phyloP scores from a whole-genome alignment of 1,140 invertebrate genomes.

The Mizuhopecten yessoensis region DNA sequence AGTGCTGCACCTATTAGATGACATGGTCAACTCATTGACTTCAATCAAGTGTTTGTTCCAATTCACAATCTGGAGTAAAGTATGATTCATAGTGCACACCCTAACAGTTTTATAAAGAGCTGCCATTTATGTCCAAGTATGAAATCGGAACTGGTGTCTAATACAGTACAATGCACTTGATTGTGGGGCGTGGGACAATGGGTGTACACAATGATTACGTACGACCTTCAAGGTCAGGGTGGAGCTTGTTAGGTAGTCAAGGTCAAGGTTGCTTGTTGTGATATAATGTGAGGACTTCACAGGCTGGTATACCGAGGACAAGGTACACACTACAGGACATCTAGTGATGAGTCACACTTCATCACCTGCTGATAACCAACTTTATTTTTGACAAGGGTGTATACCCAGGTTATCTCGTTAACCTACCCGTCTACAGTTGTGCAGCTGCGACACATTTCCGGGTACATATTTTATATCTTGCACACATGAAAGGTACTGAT shows the following conservation, averaged over 20 bases:
- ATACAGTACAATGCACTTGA: not conserved
- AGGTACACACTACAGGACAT: not conserved
- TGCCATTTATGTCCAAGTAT: not conserved
- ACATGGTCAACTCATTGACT: not conserved
- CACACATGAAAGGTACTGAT: not conserved
- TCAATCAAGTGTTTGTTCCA: constrained; percentile 18
- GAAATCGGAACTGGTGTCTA: not conserved
- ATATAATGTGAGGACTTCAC: not conserved
- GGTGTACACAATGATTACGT: not conserved
- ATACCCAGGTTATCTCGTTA: not conserved
- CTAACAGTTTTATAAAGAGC: constrained; percentile 19
- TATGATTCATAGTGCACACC: constrained; percentile 1
- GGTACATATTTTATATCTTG: not conserved
- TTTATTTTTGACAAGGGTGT: not conserved
- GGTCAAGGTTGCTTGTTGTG: not conserved
- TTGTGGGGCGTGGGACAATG: not conserved
- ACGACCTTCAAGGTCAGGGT: not conserved
- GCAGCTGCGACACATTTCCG: not conserved
- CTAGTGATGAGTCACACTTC: constrained; percentile 33
- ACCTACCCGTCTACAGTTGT: not conserved
- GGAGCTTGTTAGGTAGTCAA: not conserved
- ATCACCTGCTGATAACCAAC: constrained; percentile 23
- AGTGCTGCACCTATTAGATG: not conserved
- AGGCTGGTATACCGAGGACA: not conserved
- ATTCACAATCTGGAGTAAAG: not conserved